Evolutionary conservation across 2,113 vertebrate genomes (phyloP).

Genomic region (Megaceryle maxima): DNA sequence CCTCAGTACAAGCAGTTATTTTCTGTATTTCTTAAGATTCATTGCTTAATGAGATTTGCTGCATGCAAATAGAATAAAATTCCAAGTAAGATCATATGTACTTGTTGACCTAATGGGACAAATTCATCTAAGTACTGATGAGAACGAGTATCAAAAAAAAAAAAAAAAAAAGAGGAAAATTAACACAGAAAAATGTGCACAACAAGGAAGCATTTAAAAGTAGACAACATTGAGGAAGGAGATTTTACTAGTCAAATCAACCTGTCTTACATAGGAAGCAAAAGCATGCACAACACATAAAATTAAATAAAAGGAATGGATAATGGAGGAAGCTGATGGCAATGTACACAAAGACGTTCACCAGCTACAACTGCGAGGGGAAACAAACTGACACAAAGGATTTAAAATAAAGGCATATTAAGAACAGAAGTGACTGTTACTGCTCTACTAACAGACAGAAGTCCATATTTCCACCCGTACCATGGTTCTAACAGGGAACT

Average conservation of each 20-base stretch:
- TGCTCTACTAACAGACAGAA: background rate
- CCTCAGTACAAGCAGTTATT: background rate
- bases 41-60: background rate
- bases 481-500: background rate
- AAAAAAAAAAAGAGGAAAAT: background rate
- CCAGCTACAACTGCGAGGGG: background rate
- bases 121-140: background rate
- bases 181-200: background rate
- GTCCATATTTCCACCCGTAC: background rate
- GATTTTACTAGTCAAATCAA: background rate
- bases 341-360: background rate
- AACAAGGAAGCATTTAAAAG: background rate
- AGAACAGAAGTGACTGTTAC: background rate
- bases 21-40: background rate
- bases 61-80: background rate
- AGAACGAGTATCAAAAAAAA: background rate
- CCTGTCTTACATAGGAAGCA: background rate
- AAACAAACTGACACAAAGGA: background rate
- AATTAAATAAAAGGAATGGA: background rate
- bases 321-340: background rate
- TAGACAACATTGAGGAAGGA: background rate
- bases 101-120: background rate
- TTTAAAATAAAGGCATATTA: background rate
- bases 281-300: background rate
- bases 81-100: background rate